phyloP scores from a whole-genome alignment of 2,113 vertebrate species.

The Paramormyrops kingsleyae region DNA sequence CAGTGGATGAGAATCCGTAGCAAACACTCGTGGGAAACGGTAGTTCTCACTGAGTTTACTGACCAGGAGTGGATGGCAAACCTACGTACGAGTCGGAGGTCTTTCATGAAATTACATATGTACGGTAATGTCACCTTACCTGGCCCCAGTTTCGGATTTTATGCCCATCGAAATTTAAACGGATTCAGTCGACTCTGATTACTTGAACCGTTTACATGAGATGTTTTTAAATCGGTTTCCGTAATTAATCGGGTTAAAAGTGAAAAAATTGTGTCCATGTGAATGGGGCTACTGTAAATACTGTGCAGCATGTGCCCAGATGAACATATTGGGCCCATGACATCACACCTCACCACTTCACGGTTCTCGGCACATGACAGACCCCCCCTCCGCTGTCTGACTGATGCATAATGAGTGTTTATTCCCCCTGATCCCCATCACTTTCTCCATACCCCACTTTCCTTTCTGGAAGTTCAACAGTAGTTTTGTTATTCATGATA shows the following conservation, averaged over 20 bases:
- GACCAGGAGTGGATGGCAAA: background rate
- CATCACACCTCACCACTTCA: too few relatives aligned
- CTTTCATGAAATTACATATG: background rate
- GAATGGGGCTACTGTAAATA: background rate
- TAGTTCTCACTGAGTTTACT: too few relatives aligned
- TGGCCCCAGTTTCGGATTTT: background rate
- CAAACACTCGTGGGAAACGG: background rate
- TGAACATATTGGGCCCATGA: background rate
- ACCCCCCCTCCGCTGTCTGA: background rate
- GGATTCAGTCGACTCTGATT: too few relatives aligned
- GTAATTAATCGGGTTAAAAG: too few relatives aligned
- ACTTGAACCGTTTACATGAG: too few relatives aligned
- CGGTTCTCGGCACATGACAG: background rate
- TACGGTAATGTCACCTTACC: background rate
- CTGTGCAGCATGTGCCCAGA: background rate
- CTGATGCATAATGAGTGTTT: background rate
- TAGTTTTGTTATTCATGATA: conserved; percentile 4
- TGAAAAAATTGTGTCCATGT: too few relatives aligned
- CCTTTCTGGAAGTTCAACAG: background rate
- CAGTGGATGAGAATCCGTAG: background rate
- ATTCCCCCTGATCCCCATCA: background rate
- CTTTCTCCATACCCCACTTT: background rate
- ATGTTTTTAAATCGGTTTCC: too few relatives aligned
- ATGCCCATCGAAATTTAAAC: too few relatives aligned
- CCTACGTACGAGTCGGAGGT: background rate